Base-by-base conservation (phyloP, 2,888 invertebrate species). In the Apomyelois bistriatella region DNA sequence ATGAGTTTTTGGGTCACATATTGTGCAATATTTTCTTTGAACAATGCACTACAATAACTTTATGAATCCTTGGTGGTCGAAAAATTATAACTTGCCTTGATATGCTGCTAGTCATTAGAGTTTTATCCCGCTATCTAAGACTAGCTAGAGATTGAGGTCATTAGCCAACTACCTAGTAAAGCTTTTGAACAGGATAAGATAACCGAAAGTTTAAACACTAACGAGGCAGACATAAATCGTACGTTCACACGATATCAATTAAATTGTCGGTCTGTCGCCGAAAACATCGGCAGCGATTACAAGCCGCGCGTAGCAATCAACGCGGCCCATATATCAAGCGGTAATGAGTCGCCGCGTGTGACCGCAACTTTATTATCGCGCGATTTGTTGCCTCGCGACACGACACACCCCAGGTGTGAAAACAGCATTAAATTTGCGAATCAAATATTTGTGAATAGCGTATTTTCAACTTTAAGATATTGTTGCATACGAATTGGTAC, bases 311-410 rank as follows among this genome's bases (percentile, higher is more conserved):
- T 66, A 65, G 73, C 78, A 77, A 79, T 75, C 72, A 73, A 61
- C 57, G 58, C 43, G 57, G 59, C 68, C 65, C 73, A 73, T 87
- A 75, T 72, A 80, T 85, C 87, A 85, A 61, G 52, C 54, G 58
- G 76, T 82, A 88, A 88, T 82, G 82, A 84, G 73, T 70, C 85
- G 79, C 86, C 74, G 85, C 86, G 79, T 87, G 87, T 76, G 85
- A 71, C 72, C 79, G 72, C 70, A 66, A 69, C 75, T 74, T 81
- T 82, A 82, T 84, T 82, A 66, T 70, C 65, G 55, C 65, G 69
- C 77, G 84, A 87, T 86, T 87, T 87, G 86, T 87, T 74, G 76
- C 67, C 65, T 56, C 65, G 66, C 65, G 74, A 71, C 88, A 87
- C 83, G 87, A 72, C 64, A 77, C 65, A 49, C 43, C 55, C 55